Evolutionary conservation across 2,113 vertebrate genomes (phyloP).

Genomic region (Talpa occidentalis): DNA sequence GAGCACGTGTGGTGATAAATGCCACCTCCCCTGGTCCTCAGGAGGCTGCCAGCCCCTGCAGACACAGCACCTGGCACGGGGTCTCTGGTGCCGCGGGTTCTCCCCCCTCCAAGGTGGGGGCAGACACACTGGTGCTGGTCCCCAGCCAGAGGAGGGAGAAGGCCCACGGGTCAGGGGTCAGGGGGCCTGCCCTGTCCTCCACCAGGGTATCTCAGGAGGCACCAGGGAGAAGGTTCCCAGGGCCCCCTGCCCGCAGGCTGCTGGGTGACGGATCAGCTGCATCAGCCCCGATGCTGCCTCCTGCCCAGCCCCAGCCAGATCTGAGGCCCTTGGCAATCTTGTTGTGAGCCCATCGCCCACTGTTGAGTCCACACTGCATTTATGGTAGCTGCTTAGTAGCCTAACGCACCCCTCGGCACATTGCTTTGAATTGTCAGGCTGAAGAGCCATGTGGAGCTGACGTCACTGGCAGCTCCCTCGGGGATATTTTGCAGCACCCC

Average conservation of each 20-base stretch:
- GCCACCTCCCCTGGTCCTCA: rapidly evolving
- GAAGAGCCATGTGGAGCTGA: background rate
- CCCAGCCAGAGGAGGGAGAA: too few relatives aligned
- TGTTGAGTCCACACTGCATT: constrained; percentile 35
- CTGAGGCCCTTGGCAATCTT: background rate
- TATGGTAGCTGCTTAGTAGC: constrained; percentile 34
- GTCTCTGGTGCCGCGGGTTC: background rate
- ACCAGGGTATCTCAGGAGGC: background rate
- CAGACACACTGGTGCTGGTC: background rate
- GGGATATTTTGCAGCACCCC: background rate
- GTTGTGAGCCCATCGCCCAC: background rate
- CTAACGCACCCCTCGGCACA: background rate
- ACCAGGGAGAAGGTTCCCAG: background rate
- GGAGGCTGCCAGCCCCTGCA: background rate
- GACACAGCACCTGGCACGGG: rapidly evolving
- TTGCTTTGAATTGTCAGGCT: constrained; percentile 46
- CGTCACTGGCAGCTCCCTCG: background rate
- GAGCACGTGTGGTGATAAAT: rapidly evolving
- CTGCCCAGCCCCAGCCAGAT: background rate
- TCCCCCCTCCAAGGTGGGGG: too few relatives aligned
- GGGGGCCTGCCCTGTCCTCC: background rate
- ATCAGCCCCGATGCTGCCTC: background rate
- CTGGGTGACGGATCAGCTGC: rapidly evolving
- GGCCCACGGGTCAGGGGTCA: rapidly evolving
- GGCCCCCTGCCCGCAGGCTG: background rate